A percentile compares a stretch with the other conserved stretches of the same genome.
Evolutionary conservation across 2,797 vertebrate species (phyloP).

Genomic region (Scomberomorus guttatus): DNA sequence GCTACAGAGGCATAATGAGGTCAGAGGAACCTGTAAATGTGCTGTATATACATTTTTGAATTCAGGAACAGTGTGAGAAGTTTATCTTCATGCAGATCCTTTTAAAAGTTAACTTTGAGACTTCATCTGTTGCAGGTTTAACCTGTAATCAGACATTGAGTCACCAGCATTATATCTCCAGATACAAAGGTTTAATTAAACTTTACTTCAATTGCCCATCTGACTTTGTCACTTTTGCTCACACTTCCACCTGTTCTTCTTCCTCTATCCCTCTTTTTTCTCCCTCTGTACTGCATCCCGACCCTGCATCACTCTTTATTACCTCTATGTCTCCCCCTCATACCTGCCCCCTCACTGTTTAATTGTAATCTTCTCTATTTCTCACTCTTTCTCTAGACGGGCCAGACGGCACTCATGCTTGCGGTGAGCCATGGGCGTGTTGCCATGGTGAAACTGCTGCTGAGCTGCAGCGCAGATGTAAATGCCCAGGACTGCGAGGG

Average conservation of each 20-base stretch:
- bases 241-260: background rate
- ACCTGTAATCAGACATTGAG: background rate
- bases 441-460: constrained; percentile 94
- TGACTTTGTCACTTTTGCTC: background rate
- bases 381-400: constrained; percentile 78
- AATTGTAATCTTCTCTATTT: constrained; percentile 40
- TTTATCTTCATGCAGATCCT: background rate
- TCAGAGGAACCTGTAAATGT: background rate
- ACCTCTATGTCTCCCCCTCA: background rate
- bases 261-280: background rate
- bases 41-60: background rate
- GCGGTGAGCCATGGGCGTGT: constrained; percentile 93
- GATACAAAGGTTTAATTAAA: background rate
- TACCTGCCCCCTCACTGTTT: constrained; percentile 25
- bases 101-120: background rate
- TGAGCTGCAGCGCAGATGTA: constrained; percentile 89
- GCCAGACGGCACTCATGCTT: constrained; percentile 96
- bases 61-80: background rate
- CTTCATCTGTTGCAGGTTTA: background rate
- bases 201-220: background rate
- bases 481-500: constrained; percentile 93
- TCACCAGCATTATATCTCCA: background rate
- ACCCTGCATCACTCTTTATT: constrained; percentile 1
- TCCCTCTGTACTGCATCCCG: background rate
- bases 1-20: background rate